Conservation (phyloP, 92 coral and sea anemone species). For the Pocillopora meandrina region DNA sequence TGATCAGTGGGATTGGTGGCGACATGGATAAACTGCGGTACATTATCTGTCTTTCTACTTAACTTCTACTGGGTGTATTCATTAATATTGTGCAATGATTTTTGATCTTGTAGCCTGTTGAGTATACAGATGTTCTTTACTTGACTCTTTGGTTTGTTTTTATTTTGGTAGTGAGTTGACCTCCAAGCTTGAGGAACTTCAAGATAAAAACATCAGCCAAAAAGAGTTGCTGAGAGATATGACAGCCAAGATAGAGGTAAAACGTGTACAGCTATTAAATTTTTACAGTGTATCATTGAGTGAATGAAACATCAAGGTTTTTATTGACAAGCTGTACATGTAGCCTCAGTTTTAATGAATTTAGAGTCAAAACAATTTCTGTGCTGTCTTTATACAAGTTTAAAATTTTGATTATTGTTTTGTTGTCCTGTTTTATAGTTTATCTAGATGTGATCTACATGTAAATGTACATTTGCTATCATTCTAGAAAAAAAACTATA, state of each 20-base stretch:
- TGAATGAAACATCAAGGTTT: no score
- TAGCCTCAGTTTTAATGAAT: not conserved
- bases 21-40: constrained; percentile 89
- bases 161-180: constrained; percentile 45
- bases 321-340: not conserved
- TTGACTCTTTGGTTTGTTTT: not conserved
- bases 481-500: not conserved
- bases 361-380: no score
- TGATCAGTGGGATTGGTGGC: constrained; percentile 63
- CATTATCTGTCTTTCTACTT: no score
- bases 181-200: constrained; percentile 69
- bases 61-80: no score
- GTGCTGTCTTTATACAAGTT: no score
- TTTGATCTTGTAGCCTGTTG: not conserved
- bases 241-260: constrained; percentile 80
- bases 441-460: no score
- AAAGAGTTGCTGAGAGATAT: constrained; percentile 71
- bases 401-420: no score
- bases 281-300: no score
- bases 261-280: no score
- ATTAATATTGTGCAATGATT: no score
- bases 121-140: not conserved
- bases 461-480: no score
- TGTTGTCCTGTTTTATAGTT: no score
- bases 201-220: constrained; percentile 69